Evolutionary conservation across 2,888 invertebrate species (phyloP).

Genomic region (Entomobrya multifasciata): DNA sequence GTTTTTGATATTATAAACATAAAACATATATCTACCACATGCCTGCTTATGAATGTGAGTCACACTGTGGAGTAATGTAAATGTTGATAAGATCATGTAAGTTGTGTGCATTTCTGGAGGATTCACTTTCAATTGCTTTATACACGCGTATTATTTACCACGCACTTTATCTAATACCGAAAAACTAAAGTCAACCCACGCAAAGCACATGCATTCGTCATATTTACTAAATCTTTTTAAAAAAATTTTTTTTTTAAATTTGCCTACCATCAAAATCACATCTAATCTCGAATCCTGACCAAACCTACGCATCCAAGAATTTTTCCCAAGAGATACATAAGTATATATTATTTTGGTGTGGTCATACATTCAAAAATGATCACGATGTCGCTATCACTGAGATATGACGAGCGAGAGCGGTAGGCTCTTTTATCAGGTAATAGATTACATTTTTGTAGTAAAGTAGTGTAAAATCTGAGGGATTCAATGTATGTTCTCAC

Average conservation of each 20-base stretch:
- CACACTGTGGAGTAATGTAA: slow-evolving; percentile 60
- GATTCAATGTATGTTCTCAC: slow-evolving; percentile 75
- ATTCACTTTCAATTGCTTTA: slow-evolving; percentile 46
- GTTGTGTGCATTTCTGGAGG: background rate
- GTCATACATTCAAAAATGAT: slow-evolving; percentile 56
- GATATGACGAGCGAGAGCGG: slow-evolving; percentile 42
- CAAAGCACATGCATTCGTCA: background rate
- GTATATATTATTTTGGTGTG: slow-evolving; percentile 58
- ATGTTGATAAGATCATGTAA: slow-evolving; percentile 70
- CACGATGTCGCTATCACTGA: slow-evolving; percentile 14
- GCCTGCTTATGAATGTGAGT: slow-evolving; percentile 54
- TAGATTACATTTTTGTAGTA: slow-evolving; percentile 47
- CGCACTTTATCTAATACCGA: background rate
- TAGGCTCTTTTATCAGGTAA: slow-evolving; percentile 62
- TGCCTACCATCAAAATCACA: background rate
- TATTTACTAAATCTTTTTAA: slow-evolving; percentile 2
- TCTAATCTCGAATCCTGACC: no score
- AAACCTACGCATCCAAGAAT: no score
- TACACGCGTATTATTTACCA: background rate
- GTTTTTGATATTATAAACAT: slow-evolving; percentile 39
- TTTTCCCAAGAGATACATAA: no score
- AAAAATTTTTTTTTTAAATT: slow-evolving; percentile 12
- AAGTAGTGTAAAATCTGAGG: slow-evolving; percentile 36
- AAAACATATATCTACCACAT: slow-evolving; percentile 55
- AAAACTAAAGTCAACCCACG: slow-evolving; percentile 1